Evolutionary conservation across 2,888 invertebrate species (phyloP), one percentile per base, ranked within the genome.

Genomic region (Ceraclea dissimilis): DNA sequence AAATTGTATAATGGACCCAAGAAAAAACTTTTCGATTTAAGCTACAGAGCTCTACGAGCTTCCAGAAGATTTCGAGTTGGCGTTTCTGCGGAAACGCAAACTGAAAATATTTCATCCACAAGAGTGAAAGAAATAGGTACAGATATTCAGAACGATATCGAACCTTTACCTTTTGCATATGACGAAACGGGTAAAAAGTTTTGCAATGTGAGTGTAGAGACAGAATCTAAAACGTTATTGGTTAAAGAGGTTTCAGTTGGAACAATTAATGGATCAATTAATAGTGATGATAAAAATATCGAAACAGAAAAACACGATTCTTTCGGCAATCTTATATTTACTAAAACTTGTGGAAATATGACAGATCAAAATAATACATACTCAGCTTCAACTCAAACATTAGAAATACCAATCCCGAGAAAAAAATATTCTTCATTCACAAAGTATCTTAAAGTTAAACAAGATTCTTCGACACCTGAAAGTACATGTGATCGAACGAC

Each of bases 1-100:
- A 73, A 73, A 62, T 79, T 82, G 63, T 81, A 81, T 63, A 75
- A 79, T 1, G 81, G 80, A 65, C 82, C 83, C 18, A 73, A 82
- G 13, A 74, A 79, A 64, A 71, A 78, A 46, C 67, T 84, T 43
- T 74, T 79, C 65, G 83, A 83, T 59, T 65, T 84, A 55, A 82
- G 82, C 58, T 78, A 79, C 63, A 78, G 72, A 68, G 82, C 83
- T 2, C 67, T 83, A 46, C 74, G 72, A 63, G 79, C 80, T 52
- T 70, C 71, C 46, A 67, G 67, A 54, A 76, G 76, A 65, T 67
- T 75, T 62, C 70, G 69, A 61, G 74, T 76, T 44, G 79, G 75
- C 56, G 75, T 76, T 62, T 76, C 80, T 59, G 78, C 74, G 2
- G 75, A 80, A 54, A 82, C 81, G 0, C 84, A 84, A 68, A 84